phyloP scores from a whole-genome alignment of 92 coral and sea anemone genomes.

The Pocillopora meandrina region DNA sequence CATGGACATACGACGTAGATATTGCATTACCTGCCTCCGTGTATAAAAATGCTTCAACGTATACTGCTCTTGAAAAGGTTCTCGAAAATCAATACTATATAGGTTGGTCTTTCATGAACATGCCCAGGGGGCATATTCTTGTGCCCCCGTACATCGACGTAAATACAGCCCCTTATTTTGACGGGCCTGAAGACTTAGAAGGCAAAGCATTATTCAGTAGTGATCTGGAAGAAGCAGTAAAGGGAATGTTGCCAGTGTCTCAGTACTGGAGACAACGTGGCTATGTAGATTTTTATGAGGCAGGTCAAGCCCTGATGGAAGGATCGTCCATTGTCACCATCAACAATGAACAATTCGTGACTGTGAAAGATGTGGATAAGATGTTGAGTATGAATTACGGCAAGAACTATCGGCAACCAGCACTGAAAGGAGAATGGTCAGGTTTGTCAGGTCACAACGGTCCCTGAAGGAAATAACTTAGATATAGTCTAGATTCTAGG shows the following conservation, averaged over 20 bases:
- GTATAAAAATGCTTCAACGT: slow-evolving; percentile 4
- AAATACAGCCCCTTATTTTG: slow-evolving; percentile 45
- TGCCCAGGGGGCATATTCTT: slow-evolving; percentile 44
- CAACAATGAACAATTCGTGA: slow-evolving; percentile 41
- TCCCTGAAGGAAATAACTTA: too few species aligned
- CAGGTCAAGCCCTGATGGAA: slow-evolving; percentile 52
- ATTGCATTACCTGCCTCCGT: slow-evolving; percentile 29
- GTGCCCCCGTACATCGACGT: slow-evolving; percentile 47
- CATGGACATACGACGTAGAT: slow-evolving; percentile 70
- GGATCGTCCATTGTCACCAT: slow-evolving; percentile 52
- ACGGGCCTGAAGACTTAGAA: slow-evolving; percentile 51
- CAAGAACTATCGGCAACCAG: slow-evolving; percentile 41
- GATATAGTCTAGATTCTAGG: too few species aligned
- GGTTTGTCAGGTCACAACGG: slow-evolving; percentile 8
- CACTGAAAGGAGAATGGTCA: slow-evolving; percentile 38
- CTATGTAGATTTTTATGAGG: slow-evolving; percentile 58
- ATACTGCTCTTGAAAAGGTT: slow-evolving; percentile 19
- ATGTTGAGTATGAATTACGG: slow-evolving; percentile 61
- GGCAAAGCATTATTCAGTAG: slow-evolving; percentile 62
- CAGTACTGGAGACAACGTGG: slow-evolving; percentile 44
- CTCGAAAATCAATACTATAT: slow-evolving; percentile 39
- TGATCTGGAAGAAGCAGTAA: slow-evolving; percentile 23
- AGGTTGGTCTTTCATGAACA: slow-evolving; percentile 39
- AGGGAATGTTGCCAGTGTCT: slow-evolving; percentile 17
- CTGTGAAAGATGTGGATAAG: slow-evolving; percentile 45